Base-by-base conservation (phyloP, 2,797 vertebrate genomes). In the Geotrypetes seraphini region DNA sequence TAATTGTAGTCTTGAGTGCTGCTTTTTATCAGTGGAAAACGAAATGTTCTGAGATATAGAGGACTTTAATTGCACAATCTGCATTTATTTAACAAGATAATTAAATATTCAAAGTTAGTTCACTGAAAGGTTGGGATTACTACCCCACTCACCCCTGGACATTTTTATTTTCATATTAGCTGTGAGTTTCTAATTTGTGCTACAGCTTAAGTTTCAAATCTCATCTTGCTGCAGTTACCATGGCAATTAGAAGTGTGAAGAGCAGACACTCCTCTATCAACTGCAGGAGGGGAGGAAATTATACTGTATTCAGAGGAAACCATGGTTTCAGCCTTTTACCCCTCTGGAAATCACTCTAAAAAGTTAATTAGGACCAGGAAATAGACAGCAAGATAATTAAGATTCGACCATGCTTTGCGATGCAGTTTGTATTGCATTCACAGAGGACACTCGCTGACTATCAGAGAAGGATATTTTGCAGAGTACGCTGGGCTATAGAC, bases 331-430 rank as follows among this genome's bases (percentile, higher is more conserved):
- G 60, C 26, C 34, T 61, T 39, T 34, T 47, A 43, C 16, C 49
- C 36, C 28, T 32, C 38, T 53, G 31, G 57, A 59, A 73, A 66
- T 22, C 47, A 57, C 53, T 73, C 59, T 66, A 56, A 58, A 69
- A 73, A 79, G 57, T 73, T 78, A 79, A 81, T 80, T 79, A 75
- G 75, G 54, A 65, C 72, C 53, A 58, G 64, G 64, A 73, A 78
- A 69, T 43, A 69, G 66, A 61, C 45, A 64, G 48, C 36, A 54
- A 63, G 59, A 78, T 80, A 80, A 84, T 81, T 71, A 75, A 69
- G 63, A 69, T 47, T 56, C 59, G 56, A 37, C 13, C 49, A 69
- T 62, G 75, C 81, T 78, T 71, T 69, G 59, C 60, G 63, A 2
- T 5, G 42, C 57, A n/a, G n/a, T n/a, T n/a, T n/a, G n/a, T n/a